These are phyloP conservation scores for Liparis tanakae DNA, from an alignment of 2,797 vertebrate genomes.

Conservation along the genomic window DNA sequence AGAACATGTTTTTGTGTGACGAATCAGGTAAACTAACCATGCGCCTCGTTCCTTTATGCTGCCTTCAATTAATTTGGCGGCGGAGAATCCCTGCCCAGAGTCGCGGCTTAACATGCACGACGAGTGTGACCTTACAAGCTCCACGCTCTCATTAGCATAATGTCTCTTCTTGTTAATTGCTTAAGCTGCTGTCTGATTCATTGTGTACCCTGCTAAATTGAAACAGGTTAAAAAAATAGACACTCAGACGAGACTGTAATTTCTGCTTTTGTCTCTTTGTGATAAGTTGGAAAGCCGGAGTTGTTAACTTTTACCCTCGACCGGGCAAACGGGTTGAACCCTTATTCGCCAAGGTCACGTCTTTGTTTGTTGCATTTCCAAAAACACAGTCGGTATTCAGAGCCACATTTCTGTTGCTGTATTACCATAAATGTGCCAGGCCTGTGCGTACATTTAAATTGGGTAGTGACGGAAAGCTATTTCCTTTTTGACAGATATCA, in stretches of 20 bases:
- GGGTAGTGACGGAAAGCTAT: conserved; percentile 54
- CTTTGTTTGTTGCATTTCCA: conserved; percentile 52
- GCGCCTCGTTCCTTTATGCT: conserved; percentile 73
- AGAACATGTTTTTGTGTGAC: conserved; percentile 36
- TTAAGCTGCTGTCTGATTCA: conserved; percentile 82
- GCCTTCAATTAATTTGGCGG: conserved; percentile 77
- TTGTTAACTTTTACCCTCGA: conserved; percentile 16
- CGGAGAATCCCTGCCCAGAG: conserved; percentile 77
- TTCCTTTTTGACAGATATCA: conserved; percentile 70
- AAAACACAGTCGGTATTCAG: conserved; percentile 64
- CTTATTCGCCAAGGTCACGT: conserved; percentile 48
- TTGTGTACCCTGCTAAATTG: conserved; percentile 78
- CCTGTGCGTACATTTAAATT: conserved; percentile 58
- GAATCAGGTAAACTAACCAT: conserved; percentile 73
- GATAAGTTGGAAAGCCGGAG: conserved; percentile 17
- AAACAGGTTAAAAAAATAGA: conserved; percentile 56
- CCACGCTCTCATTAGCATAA: conserved; percentile 84
- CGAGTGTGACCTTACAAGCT: conserved; percentile 87
- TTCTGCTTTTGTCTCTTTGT: conserved; percentile 62
- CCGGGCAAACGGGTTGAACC: conserved; percentile 39
- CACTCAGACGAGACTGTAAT: conserved; percentile 58
- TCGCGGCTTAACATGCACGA: conserved; percentile 86
- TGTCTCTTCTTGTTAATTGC: conserved; percentile 86
- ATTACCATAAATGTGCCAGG: conserved; percentile 66
- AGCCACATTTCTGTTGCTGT: conserved; percentile 38